A percentile compares a stretch with the other conserved stretches of the same genome.
Evolutionary conservation across 2,888 invertebrate genomes (phyloP).

Genomic region (Cecidostiba fungosa): DNA sequence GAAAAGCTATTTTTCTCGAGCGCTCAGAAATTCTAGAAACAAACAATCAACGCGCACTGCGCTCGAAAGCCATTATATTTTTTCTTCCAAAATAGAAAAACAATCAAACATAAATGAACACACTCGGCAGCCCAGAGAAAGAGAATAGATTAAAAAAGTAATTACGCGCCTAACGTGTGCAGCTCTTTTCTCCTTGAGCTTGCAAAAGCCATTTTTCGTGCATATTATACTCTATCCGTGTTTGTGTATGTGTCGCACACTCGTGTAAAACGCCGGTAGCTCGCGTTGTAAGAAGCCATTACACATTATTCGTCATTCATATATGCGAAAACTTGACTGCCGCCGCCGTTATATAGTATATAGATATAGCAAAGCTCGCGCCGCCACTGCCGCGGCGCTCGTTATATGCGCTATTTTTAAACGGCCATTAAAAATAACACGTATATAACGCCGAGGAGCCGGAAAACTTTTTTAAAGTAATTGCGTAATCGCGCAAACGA

Average conservation of each 20-base stretch:
- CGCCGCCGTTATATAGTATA: not conserved
- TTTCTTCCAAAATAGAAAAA: not conserved
- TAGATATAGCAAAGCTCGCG: not conserved
- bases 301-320: conserved; percentile 37
- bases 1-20: not conserved
- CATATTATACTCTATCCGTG: not conserved
- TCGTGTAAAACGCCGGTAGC: not conserved
- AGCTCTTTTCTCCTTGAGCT: conserved; percentile 16
- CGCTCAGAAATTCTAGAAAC: not conserved
- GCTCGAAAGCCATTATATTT: not conserved
- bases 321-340: conserved; percentile 30
- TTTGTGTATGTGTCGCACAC: not conserved
- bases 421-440: conserved; percentile 44
- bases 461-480: conserved; percentile 23
- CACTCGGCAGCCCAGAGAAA: not conserved
- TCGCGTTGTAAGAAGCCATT: conserved; percentile 52
- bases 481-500: conserved; percentile 45
- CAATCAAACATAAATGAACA: conserved; percentile 16
- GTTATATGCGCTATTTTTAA: conserved; percentile 29
- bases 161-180: not conserved
- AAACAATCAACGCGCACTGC: not conserved
- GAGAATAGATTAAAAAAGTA: conserved; percentile 14
- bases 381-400: not conserved
- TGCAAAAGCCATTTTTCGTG: conserved; percentile 31
- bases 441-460: not conserved